Conservation (phyloP, 2,888 invertebrate genomes). For the Acleris emargana region DNA sequence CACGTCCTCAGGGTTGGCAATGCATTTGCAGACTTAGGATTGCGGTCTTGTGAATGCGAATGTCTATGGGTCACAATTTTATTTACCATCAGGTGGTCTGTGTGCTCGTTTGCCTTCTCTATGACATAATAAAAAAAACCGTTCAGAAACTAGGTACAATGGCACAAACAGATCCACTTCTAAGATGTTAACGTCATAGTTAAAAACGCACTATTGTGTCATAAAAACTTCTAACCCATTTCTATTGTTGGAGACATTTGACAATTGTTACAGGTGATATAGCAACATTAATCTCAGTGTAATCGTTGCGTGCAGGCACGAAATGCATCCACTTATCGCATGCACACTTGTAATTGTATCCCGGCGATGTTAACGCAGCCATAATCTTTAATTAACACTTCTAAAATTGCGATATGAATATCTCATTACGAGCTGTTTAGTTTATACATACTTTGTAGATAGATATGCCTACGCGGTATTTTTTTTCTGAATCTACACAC, state of each 20-base stretch:
- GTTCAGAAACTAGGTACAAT: too few species aligned
- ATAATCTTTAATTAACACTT: slow-evolving; percentile 32
- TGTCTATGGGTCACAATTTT: too few species aligned
- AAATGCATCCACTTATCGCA: slow-evolving; percentile 18
- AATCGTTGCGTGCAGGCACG: slow-evolving; percentile 23
- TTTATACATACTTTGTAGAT: neutral
- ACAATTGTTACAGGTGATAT: neutral
- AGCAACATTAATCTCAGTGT: slow-evolving; percentile 2
- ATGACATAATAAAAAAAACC: too few species aligned
- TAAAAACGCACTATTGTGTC: too few species aligned
- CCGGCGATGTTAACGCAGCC: slow-evolving; percentile 11
- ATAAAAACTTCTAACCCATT: neutral
- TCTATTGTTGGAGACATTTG: neutral
- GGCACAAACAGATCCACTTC: too few species aligned
- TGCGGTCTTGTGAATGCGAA: too few species aligned
- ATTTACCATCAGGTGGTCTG: too few species aligned
- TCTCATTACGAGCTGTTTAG: neutral
- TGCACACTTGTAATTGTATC: slow-evolving; percentile 7
- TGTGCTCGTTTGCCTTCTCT: too few species aligned
- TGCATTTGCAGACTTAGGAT: too few species aligned
- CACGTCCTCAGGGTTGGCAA: too few species aligned
- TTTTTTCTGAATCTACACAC: too few species aligned
- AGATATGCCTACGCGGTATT: slow-evolving; percentile 1
- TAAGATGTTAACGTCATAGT: too few species aligned
- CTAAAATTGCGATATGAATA: slow-evolving; percentile 9